Evolutionary conservation across 1,140 invertebrate genomes (phyloP), one percentile per base, ranked within the genome.

Genomic region (Kradibia gibbosae): DNA sequence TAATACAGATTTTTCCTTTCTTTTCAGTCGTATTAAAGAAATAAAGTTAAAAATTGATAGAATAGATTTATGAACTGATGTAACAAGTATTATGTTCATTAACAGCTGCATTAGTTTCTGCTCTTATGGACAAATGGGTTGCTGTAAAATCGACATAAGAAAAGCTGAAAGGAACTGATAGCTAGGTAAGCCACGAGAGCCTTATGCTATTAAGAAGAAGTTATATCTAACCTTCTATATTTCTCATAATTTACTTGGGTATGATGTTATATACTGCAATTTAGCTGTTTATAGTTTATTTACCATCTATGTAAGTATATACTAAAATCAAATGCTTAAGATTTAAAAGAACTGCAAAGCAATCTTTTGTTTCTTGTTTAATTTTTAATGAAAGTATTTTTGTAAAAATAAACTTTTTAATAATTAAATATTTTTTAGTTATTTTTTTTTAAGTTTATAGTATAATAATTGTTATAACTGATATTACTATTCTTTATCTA

Each of bases 61-160:
- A n/a, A n/a, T n/a, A n/a, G n/a, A n/a, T n/a, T n/a, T n/a, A n/a
- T n/a, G n/a, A n/a, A n/a, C n/a, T 82, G 67, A 70, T 75, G 76
- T 78, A 82, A 74, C 71, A 74, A 70, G 74, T 78, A 82, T 82
- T 82, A 82, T 78, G 75, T 82, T 82, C 39, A 53, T 28, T 74
- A 76, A 82, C 76, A 82, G 74, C 50, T 67, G 78, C 78, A 78
- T 82, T 73, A 82, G 81, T 82, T 82, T 82, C 81, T 67, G 76
- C 75, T 82, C 36, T 70, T 55, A 20, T 39, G 70, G 74, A 82
- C 67, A 82, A 82, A 82, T 82, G 45, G 81, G 76, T 82, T 60
- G 80, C 60, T 45, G 80, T 76, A 71, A 65, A 81, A 67, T 76
- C 73, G 73, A 62, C 73, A 81, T 76, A 81, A 48, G 71, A 10